Base-by-base conservation (phyloP, 2,797 vertebrate species). In the Decapterus maruadsi region DNA sequence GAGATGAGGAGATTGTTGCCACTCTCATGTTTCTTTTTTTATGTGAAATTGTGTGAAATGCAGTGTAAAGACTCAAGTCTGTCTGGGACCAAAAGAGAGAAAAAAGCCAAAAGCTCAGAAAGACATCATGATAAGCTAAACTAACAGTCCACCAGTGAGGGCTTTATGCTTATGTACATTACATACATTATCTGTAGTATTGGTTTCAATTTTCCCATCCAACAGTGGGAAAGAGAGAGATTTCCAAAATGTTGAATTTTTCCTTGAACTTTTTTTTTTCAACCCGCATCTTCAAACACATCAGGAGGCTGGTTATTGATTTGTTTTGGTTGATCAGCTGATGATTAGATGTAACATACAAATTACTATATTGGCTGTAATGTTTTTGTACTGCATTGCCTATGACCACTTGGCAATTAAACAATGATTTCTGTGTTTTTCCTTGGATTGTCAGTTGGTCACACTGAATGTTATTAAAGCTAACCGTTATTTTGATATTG, bases 271-370 rank as follows among this genome's bases (percentile, higher is more conserved):
- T 14, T 42, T 43, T 59, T 53, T 13, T 3, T 48, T 60, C 29
- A 60, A 42, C 29, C 34, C 56, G 12, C 13, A 46, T 59, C 45
- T 4, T 40, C 46, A 38, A 55, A 38, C 8, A 48, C 22, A 46
- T 48, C 17, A 43, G 34, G 43, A 72, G 43, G 57, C 51, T 62
- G 34, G 51, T 73, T 8, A 58, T 46, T 63, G 14, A 63, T 54
- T 63, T 38, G 3, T 74, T 64, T 66, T 61, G 20, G 63, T 31
- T n/a, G 9, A 51, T 62, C 55, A 55, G 66, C 54, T 40, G 50
- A 72, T 61, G 63, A 62, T 68, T 34, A 62, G 45, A 69, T 53
- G 36, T 43, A 12, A n/a, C 42, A 51, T 63, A 42, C 13, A 69
- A 68, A 17, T 34, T 17, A 36, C 16, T 57, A 40, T 31, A 17